phyloP scores from a whole-genome alignment of 1,140 invertebrate species.

The Tribolium madens region DNA sequence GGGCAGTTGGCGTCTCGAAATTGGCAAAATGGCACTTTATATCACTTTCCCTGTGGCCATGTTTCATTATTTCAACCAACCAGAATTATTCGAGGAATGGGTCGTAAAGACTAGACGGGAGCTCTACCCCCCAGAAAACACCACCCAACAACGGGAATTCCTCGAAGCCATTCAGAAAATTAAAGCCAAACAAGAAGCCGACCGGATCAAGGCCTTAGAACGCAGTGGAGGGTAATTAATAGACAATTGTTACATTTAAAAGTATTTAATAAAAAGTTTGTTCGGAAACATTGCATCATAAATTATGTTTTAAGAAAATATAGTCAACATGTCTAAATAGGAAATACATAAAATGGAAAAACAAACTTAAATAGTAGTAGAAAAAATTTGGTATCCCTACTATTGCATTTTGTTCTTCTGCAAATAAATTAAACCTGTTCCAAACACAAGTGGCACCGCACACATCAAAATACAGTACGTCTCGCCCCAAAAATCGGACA shows the following conservation, averaged over 20 bases:
- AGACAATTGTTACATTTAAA: slow-evolving; percentile 1
- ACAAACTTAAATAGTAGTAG: no score
- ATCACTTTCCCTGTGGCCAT: slow-evolving; percentile 85
- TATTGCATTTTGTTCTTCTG: slow-evolving; percentile 43
- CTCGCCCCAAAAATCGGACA: slow-evolving; percentile 44
- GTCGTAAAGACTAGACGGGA: slow-evolving; percentile 78
- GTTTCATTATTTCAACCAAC: slow-evolving; percentile 90
- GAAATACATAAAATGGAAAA: no score
- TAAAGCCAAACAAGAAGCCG: slow-evolving; percentile 67
- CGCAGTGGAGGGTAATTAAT: slow-evolving; percentile 52
- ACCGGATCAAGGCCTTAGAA: slow-evolving; percentile 66
- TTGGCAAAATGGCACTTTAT: slow-evolving; percentile 85
- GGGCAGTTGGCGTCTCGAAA: slow-evolving; percentile 85
- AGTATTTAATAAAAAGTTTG: slow-evolving; percentile 3
- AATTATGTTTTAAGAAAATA: no score
- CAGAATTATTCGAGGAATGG: slow-evolving; percentile 84
- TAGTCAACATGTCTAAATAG: no score
- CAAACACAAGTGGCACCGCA: slow-evolving; percentile 35
- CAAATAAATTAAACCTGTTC: slow-evolving; percentile 6
- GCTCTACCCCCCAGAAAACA: slow-evolving; percentile 77
- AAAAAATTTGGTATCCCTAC: no score
- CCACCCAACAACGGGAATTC: slow-evolving; percentile 70
- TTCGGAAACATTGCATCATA: no score
- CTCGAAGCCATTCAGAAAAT: slow-evolving; percentile 71
- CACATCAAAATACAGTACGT: slow-evolving; percentile 21